A percentile compares a stretch with the other conserved stretches of the same genome.
Evolutionary conservation across 2,888 invertebrate genomes (phyloP).

Genomic region (Auanema freiburgensis): DNA sequence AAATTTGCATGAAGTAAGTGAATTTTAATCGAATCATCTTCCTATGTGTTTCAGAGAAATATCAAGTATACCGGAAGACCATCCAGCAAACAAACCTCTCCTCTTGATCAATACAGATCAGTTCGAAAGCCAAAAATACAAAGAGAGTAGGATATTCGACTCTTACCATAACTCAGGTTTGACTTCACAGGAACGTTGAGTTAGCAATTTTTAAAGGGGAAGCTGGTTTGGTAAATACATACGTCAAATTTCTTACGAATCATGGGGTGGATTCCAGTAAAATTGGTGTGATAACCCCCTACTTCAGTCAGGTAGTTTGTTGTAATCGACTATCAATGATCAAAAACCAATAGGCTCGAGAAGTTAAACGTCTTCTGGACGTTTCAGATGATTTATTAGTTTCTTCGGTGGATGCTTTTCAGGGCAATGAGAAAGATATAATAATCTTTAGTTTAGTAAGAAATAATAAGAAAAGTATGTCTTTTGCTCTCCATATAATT

Average conservation of each 20-base stretch:
- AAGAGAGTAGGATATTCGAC: too few species aligned
- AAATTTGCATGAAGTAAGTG: slow-evolving; percentile 23
- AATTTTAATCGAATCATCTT: neutral
- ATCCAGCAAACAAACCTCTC: slow-evolving; percentile 10
- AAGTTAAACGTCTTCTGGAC: neutral
- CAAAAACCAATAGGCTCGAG: neutral
- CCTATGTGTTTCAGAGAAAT: slow-evolving; percentile 17
- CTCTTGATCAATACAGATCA: slow-evolving; percentile 15
- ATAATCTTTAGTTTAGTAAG: slow-evolving; percentile 44
- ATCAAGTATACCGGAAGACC: slow-evolving; percentile 14
- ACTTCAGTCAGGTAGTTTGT: slow-evolving; percentile 35
- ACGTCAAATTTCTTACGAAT: slow-evolving; percentile 23
- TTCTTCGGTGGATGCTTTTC: slow-evolving; percentile 34
- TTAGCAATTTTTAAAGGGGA: slow-evolving; percentile 32
- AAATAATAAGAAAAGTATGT: slow-evolving; percentile 32
- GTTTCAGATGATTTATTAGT: slow-evolving; percentile 11
- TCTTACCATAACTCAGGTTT: neutral
- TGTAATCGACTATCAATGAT: neutral
- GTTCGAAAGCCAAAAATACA: neutral
- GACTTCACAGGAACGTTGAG: too few species aligned
- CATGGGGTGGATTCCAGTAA: slow-evolving; percentile 20
- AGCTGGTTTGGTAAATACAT: slow-evolving; percentile 20
- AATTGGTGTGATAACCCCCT: slow-evolving; percentile 41
- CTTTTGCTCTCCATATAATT: neutral
- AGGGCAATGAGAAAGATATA: slow-evolving; percentile 47